Evolutionary conservation across 2,113 vertebrate species (phyloP).

Genomic region (Mirounga angustirostris): DNA sequence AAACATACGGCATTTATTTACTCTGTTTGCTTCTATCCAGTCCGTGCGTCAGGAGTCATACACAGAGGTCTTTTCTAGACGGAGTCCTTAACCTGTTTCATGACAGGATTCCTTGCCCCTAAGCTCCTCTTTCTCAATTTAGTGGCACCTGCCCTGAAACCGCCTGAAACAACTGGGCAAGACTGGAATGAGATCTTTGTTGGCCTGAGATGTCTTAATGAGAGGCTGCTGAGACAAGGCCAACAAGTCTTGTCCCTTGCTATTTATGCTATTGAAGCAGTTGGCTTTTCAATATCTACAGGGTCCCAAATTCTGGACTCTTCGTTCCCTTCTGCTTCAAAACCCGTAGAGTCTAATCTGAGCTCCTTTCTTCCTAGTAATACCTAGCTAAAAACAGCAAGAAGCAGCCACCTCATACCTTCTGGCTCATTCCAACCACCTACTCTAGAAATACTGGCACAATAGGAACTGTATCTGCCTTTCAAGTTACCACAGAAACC

Average conservation of each 20-base stretch:
- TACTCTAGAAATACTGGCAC: background rate
- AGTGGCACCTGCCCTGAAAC: background rate
- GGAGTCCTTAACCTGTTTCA: background rate
- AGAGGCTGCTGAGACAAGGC: background rate
- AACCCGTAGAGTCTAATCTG: background rate
- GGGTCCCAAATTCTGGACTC: background rate
- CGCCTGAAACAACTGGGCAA: background rate
- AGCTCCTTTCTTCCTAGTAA: background rate
- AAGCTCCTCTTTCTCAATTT: background rate
- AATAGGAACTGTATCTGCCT: background rate
- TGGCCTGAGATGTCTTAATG: background rate
- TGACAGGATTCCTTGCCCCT: background rate
- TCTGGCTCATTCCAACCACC: background rate
- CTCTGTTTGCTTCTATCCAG: background rate
- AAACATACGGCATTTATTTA: background rate
- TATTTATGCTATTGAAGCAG: background rate
- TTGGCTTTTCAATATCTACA: background rate
- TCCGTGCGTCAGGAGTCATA: background rate
- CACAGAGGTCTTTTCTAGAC: background rate
- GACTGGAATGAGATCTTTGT: background rate
- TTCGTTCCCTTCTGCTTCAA: background rate
- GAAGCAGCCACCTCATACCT: background rate
- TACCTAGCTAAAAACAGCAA: background rate
- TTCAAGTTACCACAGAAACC: background rate
- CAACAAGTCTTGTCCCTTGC: background rate